Base-by-base conservation (phyloP, 1,140 invertebrate species). In the Drosophila pseudoobscura region DNA sequence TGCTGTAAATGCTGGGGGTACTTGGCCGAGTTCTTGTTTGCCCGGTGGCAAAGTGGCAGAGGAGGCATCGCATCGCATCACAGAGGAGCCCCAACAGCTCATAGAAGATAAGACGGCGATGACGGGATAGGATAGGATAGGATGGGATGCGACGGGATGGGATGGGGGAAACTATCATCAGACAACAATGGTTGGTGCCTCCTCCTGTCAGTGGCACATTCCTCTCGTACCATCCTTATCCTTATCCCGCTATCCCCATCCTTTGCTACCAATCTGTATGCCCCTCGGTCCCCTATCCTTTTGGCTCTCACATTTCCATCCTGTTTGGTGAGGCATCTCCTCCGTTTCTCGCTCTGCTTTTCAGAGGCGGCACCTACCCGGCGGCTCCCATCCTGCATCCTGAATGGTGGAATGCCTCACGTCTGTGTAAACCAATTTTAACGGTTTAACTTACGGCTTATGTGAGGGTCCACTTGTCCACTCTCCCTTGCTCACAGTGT, bases 371-470 rank as follows among this genome's bases (percentile, higher is more conserved):
- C 35, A 39, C 35, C 35, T 39, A 39, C 11, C 35, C 35, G 35
- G 35, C 35, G 11, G 11, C 35, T 13, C 9, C 9, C 9, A 11
- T 5, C 3, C 24, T 26, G 24, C 11, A 39, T 8, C 9, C 35
- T 39, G 35, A 39, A 39, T 39, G 9, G 9, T 39, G 35, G 11
- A 0, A 8, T 39, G 35, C 11, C 60, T 29, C 17, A 20, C n/a
- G 46, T 22, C 51, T 69, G 63, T 49, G 78, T 88, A 82, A 87
- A 82, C 78, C 83, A 87, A 88, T 87, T 88, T 87, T 65, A 87
- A 82, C 82, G 78, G 78, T 87, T 87, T 78, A 82, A 88, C 82
- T 88, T 76, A 52, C 75, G 73, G 82, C 74, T 77, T 85, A 61
- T 52, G 41, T 53, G 39, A 13, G 35, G 11, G 11, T 39, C 35